Evolutionary conservation across 2,888 invertebrate species (phyloP).

Genomic region (Athalia cordata): DNA sequence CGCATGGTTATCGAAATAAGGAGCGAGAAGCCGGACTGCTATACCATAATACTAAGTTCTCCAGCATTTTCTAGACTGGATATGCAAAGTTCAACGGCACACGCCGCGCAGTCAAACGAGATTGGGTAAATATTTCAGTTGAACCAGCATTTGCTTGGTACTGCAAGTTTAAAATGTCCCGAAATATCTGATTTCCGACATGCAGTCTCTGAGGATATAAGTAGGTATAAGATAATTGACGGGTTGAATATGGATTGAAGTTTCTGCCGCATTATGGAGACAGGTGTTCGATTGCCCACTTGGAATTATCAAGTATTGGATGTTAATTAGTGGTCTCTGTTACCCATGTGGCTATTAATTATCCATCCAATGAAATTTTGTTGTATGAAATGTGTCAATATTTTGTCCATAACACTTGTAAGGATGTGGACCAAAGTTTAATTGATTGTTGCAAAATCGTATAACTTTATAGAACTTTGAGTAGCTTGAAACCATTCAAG

Average conservation of each 20-base stretch:
- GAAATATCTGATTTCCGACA: conserved; percentile 10
- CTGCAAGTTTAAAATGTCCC: conserved; percentile 17
- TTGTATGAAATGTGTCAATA: background rate
- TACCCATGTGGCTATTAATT: conserved; percentile 9
- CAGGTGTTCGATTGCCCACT: too few relatives aligned
- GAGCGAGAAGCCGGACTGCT: conserved; percentile 13
- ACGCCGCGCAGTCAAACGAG: conserved; percentile 19
- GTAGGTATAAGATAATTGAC: too few relatives aligned
- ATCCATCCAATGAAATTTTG: conserved; percentile 22
- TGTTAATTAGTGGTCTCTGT: background rate
- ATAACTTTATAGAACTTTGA: too few relatives aligned
- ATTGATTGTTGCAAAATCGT: background rate
- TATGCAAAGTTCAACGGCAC: conserved; percentile 24
- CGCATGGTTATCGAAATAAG: conserved; percentile 4
- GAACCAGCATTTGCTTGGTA: conserved; percentile 22
- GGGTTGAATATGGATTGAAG: too few relatives aligned
- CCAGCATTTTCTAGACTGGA: background rate
- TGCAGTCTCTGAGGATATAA: conserved; percentile 10
- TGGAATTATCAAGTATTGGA: too few relatives aligned
- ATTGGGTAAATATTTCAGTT: conserved; percentile 32
- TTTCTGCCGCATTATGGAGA: too few relatives aligned
- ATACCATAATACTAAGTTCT: conserved; percentile 1
- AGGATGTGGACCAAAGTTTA: too few relatives aligned
- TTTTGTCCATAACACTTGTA: too few relatives aligned
- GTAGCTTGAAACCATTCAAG: too few relatives aligned